These are phyloP conservation scores for Nematopogon swammerdamellus DNA, from an alignment of 2,888 invertebrate species.

Conservation along the genomic window DNA sequence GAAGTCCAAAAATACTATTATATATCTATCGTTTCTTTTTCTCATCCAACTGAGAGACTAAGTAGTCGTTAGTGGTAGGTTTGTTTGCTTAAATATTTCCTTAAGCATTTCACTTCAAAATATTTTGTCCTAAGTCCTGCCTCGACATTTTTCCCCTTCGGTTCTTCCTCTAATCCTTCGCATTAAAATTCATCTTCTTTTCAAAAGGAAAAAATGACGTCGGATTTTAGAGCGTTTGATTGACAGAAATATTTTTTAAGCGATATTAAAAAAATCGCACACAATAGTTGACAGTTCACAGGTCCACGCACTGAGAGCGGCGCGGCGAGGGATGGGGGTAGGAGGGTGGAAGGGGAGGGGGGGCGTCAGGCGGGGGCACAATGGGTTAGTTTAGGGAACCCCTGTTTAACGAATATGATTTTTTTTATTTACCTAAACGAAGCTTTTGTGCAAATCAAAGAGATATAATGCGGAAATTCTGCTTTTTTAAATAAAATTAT, in stretches of 20 bases:
- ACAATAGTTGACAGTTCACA: constrained; percentile 4
- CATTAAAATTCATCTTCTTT: background rate
- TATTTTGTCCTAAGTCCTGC: background rate
- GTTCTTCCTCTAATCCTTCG: background rate
- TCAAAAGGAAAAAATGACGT: background rate
- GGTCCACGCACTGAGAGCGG: background rate
- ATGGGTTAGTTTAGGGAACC: background rate
- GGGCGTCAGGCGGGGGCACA: too few species aligned
- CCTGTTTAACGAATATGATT: background rate
- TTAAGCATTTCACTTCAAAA: too few species aligned
- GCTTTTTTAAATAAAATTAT: too few species aligned
- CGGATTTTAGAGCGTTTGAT: background rate
- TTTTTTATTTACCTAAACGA: background rate
- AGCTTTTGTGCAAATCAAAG: background rate
- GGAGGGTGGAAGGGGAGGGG: too few species aligned
- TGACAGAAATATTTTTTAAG: constrained; percentile 1
- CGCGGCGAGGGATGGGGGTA: too few species aligned
- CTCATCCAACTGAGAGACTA: too few species aligned
- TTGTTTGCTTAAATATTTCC: too few species aligned
- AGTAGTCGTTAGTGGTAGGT: too few species aligned
- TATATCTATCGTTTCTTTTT: too few species aligned
- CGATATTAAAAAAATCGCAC: constrained; percentile 3
- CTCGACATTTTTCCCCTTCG: background rate
- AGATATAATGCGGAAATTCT: too few species aligned
- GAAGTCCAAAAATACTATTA: too few species aligned